Percentiles rank a stretch among this genome's conserved stretches.
Conservation (phyloP, 92 coral and sea anemone species). For the Nematostella vectensis region DNA sequence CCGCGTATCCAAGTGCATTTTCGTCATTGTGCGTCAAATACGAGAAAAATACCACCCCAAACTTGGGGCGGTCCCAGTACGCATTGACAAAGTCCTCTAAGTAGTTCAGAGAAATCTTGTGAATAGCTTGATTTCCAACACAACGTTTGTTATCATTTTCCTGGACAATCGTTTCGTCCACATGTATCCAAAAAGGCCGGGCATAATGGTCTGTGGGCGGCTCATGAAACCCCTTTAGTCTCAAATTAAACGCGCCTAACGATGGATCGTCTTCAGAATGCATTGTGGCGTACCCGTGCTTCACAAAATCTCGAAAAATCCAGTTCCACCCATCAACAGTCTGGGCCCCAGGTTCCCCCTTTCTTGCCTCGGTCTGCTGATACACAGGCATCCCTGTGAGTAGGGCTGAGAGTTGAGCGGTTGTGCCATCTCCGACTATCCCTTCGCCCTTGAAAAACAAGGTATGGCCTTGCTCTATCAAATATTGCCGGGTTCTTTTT, state of each 20-base stretch:
- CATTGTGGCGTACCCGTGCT: constrained; percentile 52
- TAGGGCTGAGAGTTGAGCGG: constrained; percentile 67
- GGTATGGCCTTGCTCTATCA: neutral
- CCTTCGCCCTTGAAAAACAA: constrained; percentile 46
- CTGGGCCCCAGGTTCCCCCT: constrained; percentile 41
- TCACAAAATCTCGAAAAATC: constrained; percentile 50
- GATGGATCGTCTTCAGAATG: constrained; percentile 41
- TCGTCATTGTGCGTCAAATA: constrained; percentile 44
- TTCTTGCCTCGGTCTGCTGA: constrained; percentile 61
- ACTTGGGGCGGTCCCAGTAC: constrained; percentile 36
- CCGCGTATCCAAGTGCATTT: constrained; percentile 43
- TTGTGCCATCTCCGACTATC: constrained; percentile 72
- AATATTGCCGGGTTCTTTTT: constrained; percentile 8
- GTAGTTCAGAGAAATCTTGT: constrained; percentile 41
- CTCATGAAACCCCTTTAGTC: constrained; percentile 31
- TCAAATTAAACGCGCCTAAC: constrained; percentile 26
- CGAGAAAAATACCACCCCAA: constrained; percentile 35
- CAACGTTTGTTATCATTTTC: constrained; percentile 8
- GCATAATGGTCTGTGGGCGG: constrained; percentile 58
- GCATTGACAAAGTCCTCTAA: constrained; percentile 37
- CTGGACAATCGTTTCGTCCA: constrained; percentile 4
- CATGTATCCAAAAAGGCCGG: constrained; percentile 41
- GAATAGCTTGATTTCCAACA: constrained; percentile 30
- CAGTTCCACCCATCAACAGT: constrained; percentile 63
- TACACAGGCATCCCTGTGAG: constrained; percentile 67